A percentile compares a stretch with the other conserved stretches of the same genome.
Evolutionary conservation across 2,888 invertebrate genomes (phyloP).

Genomic region (Pterostichus niger): DNA sequence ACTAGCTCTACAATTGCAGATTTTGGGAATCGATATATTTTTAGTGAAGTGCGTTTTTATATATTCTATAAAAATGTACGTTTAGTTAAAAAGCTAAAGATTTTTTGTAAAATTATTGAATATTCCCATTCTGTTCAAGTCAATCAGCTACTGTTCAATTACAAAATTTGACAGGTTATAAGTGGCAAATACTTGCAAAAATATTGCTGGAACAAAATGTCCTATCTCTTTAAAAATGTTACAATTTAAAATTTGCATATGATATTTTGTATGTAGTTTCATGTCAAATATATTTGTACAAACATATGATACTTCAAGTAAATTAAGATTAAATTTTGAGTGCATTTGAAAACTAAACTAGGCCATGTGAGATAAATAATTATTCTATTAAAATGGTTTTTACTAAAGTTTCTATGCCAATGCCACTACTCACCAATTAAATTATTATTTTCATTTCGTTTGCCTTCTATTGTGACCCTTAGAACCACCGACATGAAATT

Average conservation of each 20-base stretch:
- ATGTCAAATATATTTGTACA: too few relatives aligned
- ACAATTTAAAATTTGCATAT: too few relatives aligned
- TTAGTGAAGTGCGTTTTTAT: not conserved
- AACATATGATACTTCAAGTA: not conserved
- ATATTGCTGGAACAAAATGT: not conserved
- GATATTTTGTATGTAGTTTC: too few relatives aligned
- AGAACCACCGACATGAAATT: conserved; percentile 69
- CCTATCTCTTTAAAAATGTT: too few relatives aligned
- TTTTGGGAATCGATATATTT: too few relatives aligned
- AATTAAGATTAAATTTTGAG: not conserved
- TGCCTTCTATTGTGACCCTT: conserved; percentile 67
- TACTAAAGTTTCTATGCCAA: conserved; percentile 27
- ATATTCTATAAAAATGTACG: too few relatives aligned
- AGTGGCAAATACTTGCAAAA: too few relatives aligned
- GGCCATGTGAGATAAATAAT: conserved; percentile 39
- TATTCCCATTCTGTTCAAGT: too few relatives aligned
- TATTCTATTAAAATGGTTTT: conserved; percentile 5
- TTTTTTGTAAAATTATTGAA: not conserved
- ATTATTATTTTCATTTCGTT: conserved; percentile 51
- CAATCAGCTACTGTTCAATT: too few relatives aligned
- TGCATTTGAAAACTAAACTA: not conserved
- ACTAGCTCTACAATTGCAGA: too few relatives aligned
- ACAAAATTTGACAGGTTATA: too few relatives aligned
- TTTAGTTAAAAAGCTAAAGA: too few relatives aligned
- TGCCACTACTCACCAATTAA: conserved; percentile 46